Evolutionary conservation across 2,113 vertebrate species (phyloP).

Genomic region (Hirundichthys speculiger): DNA sequence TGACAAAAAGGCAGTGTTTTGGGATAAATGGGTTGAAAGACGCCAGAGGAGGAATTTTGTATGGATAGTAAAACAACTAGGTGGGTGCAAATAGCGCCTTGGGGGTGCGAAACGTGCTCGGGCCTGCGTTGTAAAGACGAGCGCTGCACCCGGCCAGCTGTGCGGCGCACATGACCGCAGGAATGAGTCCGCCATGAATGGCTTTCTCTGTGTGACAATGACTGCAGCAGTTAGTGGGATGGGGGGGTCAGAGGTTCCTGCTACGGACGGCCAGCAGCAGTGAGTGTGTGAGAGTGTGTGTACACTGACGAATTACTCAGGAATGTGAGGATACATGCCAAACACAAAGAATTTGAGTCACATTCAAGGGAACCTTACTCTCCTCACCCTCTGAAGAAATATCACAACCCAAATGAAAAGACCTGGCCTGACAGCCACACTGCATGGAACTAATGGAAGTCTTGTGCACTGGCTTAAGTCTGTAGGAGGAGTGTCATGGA

Average conservation of each 20-base stretch:
- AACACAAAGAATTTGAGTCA: conserved; percentile 75
- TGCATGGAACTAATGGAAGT: conserved; percentile 72
- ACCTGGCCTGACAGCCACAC: conserved; percentile 42
- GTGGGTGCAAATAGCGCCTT: conserved; percentile 49
- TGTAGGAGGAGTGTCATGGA: conserved; percentile 58
- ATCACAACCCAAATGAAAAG: conserved; percentile 75
- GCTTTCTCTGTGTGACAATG: conserved; percentile 77
- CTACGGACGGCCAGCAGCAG: conserved; percentile 36
- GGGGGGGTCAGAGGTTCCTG: conserved; percentile 68
- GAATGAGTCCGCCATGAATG: conserved; percentile 77
- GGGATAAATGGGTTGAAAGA: conserved; percentile 38
- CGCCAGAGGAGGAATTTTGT: conserved; percentile 33
- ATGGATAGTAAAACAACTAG: conserved; percentile 43
- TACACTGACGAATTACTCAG: conserved; percentile 74
- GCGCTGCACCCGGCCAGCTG: conserved; percentile 61
- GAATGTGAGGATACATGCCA: conserved; percentile 78
- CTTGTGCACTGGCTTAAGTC: conserved; percentile 66
- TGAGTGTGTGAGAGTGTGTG: conserved; percentile 21
- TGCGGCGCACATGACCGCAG: conserved; percentile 61
- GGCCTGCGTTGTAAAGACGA: conserved; percentile 64
- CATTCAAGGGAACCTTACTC: conserved; percentile 64
- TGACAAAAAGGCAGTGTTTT: conserved; percentile 44
- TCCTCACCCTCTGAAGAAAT: conserved; percentile 61
- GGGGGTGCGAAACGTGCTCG: conserved; percentile 58
- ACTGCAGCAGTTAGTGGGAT: conserved; percentile 59